Evolutionary conservation across 2,113 vertebrate species (phyloP).

Genomic region (Oostethus manadensis): DNA sequence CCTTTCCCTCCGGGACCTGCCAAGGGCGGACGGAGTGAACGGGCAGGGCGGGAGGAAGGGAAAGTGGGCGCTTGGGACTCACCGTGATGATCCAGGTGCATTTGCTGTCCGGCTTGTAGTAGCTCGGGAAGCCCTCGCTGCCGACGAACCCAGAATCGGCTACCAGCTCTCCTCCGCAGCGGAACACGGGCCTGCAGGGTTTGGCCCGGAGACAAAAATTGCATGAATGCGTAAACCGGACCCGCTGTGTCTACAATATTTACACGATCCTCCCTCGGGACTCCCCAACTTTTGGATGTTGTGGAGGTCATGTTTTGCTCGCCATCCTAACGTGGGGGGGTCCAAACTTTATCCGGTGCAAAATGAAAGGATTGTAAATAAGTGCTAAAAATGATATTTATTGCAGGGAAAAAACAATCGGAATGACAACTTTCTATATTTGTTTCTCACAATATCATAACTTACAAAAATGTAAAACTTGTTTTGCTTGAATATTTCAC

Average conservation of each 20-base stretch:
- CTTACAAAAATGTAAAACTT: too few relatives aligned
- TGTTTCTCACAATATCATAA: too few relatives aligned
- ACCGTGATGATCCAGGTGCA: slow-evolving; percentile 88
- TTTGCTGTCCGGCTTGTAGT: slow-evolving; percentile 80
- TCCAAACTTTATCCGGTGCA: too few relatives aligned
- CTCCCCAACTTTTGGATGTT: not conserved
- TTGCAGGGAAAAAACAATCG: too few relatives aligned
- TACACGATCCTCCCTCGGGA: slow-evolving; percentile 4
- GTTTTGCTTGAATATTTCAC: too few relatives aligned
- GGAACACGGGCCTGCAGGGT: slow-evolving; percentile 76
- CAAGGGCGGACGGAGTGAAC: not conserved
- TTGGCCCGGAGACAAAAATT: not conserved
- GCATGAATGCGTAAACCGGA: not conserved
- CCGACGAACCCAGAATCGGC: slow-evolving; percentile 81
- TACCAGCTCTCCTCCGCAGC: slow-evolving; percentile 80
- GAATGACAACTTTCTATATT: too few relatives aligned
- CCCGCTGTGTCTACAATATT: not conserved
- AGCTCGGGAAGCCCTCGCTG: slow-evolving; percentile 82
- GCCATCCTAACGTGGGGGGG: not conserved
- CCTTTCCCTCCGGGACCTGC: slow-evolving; percentile 82
- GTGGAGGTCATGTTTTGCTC: not conserved
- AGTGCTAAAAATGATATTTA: too few relatives aligned
- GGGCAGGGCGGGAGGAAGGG: not conserved
- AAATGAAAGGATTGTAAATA: too few relatives aligned
- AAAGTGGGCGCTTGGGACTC: slow-evolving; percentile 40